These are phyloP conservation scores for Rhagologus leucostigma DNA, from an alignment of 2,113 vertebrate genomes.

Conservation along the genomic window DNA sequence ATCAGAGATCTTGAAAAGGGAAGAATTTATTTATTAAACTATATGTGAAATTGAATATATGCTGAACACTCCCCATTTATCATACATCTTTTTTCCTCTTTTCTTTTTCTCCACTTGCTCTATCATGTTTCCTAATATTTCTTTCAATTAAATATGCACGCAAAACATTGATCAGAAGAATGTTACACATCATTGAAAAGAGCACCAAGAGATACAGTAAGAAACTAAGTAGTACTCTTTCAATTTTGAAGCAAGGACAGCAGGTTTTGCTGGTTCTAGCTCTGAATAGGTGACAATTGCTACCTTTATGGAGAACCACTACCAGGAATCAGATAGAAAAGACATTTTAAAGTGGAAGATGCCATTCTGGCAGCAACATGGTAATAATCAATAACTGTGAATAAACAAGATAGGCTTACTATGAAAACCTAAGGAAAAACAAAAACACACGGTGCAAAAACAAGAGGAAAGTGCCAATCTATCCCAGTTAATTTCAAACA, in stretches of 20 bases:
- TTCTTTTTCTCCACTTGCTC: accelerated
- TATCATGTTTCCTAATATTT: not conserved
- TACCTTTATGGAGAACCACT: not conserved
- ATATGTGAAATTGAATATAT: accelerated
- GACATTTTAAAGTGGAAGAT: not conserved
- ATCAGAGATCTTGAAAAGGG: not conserved
- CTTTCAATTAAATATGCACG: not conserved
- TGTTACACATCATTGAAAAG: not conserved
- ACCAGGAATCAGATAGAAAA: not conserved
- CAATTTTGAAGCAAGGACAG: not conserved
- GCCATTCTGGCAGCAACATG: not conserved
- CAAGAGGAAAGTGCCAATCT: not conserved
- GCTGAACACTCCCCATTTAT: not conserved
- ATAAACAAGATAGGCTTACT: not conserved
- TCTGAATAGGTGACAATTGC: not conserved
- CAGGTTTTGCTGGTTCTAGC: not conserved
- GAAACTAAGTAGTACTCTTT: not conserved
- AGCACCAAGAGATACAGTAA: not conserved
- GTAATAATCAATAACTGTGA: not conserved
- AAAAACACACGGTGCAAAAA: not conserved
- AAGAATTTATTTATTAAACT: not conserved
- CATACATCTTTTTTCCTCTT: not conserved
- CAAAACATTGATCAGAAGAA: not conserved
- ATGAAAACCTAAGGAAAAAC: not conserved
- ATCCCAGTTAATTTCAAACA: not conserved